phyloP scores from a whole-genome alignment of 2,888 invertebrate species.

The Morpho helenor region DNA sequence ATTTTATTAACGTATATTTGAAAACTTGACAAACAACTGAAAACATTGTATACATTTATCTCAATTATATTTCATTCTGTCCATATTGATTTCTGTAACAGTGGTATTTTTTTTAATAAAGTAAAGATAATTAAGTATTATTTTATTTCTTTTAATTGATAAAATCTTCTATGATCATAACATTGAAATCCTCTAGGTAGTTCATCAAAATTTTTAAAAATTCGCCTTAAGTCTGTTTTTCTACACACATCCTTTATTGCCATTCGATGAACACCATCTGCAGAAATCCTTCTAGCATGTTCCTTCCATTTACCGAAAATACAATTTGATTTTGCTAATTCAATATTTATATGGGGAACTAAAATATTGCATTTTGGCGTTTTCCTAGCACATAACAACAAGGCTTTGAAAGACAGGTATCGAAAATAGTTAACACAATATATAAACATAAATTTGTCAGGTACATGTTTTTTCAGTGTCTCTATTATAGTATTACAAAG shows the following conservation, averaged over 20 bases:
- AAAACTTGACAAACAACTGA: background rate
- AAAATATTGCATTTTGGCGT: conserved; percentile 59
- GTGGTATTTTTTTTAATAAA: conserved; percentile 6
- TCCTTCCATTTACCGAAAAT: conserved; percentile 64
- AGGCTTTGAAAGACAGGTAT: conserved; percentile 62
- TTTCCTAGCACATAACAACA: conserved; percentile 55
- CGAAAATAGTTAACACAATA: conserved; percentile 71
- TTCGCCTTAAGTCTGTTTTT: conserved; percentile 48
- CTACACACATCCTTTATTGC: conserved; percentile 56
- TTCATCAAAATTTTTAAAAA: conserved; percentile 48
- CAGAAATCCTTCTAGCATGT: conserved; percentile 54
- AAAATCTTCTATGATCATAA: conserved; percentile 44
- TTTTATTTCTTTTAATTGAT: conserved; percentile 24
- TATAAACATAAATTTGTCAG: conserved; percentile 44
- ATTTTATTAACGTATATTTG: too few relatives aligned
- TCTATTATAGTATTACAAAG: conserved; percentile 58
- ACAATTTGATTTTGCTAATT: conserved; percentile 63
- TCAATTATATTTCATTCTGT: conserved; percentile 22
- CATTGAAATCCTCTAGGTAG: conserved; percentile 58
- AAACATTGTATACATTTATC: conserved; percentile 1
- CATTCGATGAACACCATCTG: conserved; percentile 39
- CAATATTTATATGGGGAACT: conserved; percentile 47
- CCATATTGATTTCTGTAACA: conserved; percentile 24
- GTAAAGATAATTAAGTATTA: conserved; percentile 2
- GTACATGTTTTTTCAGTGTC: conserved; percentile 48